These are phyloP conservation scores for Oostethus manadensis DNA, from an alignment of 2,113 vertebrate species.

Conservation along the genomic window DNA sequence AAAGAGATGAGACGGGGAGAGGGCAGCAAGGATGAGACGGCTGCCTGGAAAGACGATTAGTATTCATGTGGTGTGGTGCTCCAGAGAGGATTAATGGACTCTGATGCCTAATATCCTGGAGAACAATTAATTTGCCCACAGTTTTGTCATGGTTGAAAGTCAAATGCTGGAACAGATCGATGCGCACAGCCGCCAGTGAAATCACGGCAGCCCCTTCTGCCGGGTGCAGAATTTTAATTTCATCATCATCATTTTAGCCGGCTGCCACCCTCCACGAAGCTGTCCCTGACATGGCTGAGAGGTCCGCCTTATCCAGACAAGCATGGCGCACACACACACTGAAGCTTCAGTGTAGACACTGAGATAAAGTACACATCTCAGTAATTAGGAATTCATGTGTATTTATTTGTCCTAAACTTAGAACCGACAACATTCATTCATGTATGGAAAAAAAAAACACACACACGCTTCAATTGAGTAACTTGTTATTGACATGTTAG, in stretches of 20 bases:
- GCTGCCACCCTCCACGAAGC: conserved; percentile 79
- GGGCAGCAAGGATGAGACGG: conserved; percentile 70
- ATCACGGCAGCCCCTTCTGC: conserved; percentile 88
- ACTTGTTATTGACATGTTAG: too few species aligned
- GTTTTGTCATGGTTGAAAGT: conserved; percentile 99
- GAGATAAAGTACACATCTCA: conserved; percentile 12
- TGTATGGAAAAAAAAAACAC: too few species aligned
- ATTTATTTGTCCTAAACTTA: too few species aligned
- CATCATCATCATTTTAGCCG: conserved; percentile 82
- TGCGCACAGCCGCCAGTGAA: conserved; percentile 85
- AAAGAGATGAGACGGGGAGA: conserved; percentile 47
- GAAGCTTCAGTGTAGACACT: conserved; percentile 21
- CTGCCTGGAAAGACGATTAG: conserved; percentile 84
- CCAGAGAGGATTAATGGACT: conserved; percentile 99
- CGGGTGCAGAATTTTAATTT: conserved; percentile 94
- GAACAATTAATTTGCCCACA: conserved; percentile 99
- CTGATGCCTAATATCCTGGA: conserved; percentile 99
- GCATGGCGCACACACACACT: conserved; percentile 14
- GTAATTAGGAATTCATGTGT: too few species aligned
- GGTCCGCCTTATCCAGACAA: conserved; percentile 63
- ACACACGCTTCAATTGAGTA: too few species aligned
- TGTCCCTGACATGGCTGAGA: conserved; percentile 73
- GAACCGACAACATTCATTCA: too few species aligned
- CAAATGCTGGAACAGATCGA: conserved; percentile 99
- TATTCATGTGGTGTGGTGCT: conserved; percentile 88